Evolutionary conservation across 2,113 vertebrate genomes (phyloP).

Genomic region (Trematomus loennbergii): DNA sequence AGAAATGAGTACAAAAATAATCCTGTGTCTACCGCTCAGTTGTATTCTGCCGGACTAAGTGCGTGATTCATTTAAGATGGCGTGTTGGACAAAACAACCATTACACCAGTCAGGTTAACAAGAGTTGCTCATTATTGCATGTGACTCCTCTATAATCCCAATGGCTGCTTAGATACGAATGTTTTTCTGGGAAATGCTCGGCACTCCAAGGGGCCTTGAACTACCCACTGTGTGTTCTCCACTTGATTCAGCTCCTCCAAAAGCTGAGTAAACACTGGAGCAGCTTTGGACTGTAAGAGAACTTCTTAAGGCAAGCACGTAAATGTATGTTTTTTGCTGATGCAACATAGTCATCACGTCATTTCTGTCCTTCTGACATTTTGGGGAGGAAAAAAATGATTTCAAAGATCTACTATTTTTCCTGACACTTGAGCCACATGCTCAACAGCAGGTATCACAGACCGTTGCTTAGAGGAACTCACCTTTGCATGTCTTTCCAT

Average conservation of each 20-base stretch:
- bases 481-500: constrained; percentile 95
- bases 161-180: background rate
- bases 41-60: background rate
- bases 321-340: background rate
- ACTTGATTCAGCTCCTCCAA: constrained; percentile 11
- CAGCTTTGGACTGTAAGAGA: background rate
- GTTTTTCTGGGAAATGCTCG: constrained; percentile 23
- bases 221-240: constrained; percentile 13
- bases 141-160: constrained; percentile 7
- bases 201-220: constrained; percentile 12
- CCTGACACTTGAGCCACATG: background rate
- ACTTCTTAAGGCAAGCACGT: background rate
- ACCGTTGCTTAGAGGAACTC: constrained; percentile 30
- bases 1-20: background rate
- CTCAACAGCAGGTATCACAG: background rate
- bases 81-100: constrained; percentile 13
- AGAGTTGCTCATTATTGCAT: constrained; percentile 1
- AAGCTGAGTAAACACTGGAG: constrained; percentile 27
- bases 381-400: background rate
- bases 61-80: constrained; percentile 4
- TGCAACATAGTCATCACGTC: background rate
- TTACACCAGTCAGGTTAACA: background rate
- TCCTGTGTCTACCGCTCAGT: background rate
- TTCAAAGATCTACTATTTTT: background rate
- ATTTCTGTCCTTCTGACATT: background rate